Conservation (phyloP, 2,113 vertebrate species). For the Cettia cetti region DNA sequence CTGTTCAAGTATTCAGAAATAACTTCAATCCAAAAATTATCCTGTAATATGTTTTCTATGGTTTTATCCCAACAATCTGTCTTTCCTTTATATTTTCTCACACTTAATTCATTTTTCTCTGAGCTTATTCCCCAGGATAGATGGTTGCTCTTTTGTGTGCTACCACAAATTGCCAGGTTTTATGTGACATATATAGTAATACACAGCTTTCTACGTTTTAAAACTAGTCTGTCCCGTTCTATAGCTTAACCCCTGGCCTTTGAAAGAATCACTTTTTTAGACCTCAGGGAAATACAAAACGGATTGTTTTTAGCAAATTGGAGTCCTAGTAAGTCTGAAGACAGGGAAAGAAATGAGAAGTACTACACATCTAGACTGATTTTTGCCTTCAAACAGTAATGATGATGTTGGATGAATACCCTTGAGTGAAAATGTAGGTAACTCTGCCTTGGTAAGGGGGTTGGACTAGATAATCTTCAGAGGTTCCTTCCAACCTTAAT, state of each 20-base stretch:
- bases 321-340: not conserved
- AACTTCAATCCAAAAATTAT: not conserved
- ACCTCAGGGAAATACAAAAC: not conserved
- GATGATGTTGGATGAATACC: not conserved
- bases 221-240: not conserved
- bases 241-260: not conserved
- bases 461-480: not conserved
- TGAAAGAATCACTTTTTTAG: not conserved
- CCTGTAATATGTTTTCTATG: not conserved
- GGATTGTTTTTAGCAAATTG: not conserved
- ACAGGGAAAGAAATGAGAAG: not conserved
- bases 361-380: not conserved
- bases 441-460: not conserved
- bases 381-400: not conserved
- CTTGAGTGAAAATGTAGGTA: not conserved
- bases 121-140: not conserved
- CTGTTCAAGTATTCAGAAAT: not conserved
- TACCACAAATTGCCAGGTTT: not conserved
- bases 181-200: not conserved
- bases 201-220: not conserved
- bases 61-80: not conserved
- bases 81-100: not conserved
- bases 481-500: not conserved
- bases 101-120: not conserved
- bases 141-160: not conserved